Evolutionary conservation across 2,113 vertebrate genomes (phyloP).

Genomic region (Hemiscyllium ocellatum): DNA sequence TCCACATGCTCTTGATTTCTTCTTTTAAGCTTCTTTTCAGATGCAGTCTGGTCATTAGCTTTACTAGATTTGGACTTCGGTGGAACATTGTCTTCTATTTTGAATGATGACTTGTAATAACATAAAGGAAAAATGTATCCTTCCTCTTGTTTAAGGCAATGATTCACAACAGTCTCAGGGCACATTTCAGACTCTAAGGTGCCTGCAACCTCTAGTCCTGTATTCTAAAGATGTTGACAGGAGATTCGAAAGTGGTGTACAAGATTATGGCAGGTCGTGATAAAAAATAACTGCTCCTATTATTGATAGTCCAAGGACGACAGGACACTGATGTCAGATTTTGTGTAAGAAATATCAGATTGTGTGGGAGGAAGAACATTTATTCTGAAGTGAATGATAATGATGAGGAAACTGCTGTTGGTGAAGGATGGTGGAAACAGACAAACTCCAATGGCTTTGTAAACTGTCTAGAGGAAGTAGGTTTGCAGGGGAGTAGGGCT

Average conservation of each 20-base stretch:
- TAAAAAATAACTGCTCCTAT: not conserved
- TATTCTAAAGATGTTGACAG: not conserved
- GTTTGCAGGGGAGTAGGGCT: not conserved
- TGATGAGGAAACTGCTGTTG: not conserved
- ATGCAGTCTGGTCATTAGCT: not conserved
- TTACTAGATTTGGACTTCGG: not conserved
- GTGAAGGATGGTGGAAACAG: not conserved
- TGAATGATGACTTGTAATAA: not conserved
- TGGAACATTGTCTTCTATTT: not conserved
- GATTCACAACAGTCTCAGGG: too few relatives aligned
- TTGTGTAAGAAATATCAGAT: not conserved
- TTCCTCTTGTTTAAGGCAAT: not conserved
- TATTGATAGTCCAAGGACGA: not conserved
- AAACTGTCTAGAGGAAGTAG: not conserved
- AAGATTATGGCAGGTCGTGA: not conserved
- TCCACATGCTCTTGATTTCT: not conserved
- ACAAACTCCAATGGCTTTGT: not conserved
- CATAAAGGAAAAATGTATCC: not conserved
- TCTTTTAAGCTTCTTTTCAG: not conserved
- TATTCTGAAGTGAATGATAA: not conserved
- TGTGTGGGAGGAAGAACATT: not conserved
- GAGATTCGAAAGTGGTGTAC: not conserved
- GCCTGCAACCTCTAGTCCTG: not conserved
- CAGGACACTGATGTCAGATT: not conserved
- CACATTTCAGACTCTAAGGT: too few relatives aligned